Percentiles rank a stretch among this genome's conserved stretches.
These are phyloP conservation scores for Rhinolophus sinicus DNA, from an alignment of 2,113 vertebrate genomes.

Conservation along the genomic window DNA sequence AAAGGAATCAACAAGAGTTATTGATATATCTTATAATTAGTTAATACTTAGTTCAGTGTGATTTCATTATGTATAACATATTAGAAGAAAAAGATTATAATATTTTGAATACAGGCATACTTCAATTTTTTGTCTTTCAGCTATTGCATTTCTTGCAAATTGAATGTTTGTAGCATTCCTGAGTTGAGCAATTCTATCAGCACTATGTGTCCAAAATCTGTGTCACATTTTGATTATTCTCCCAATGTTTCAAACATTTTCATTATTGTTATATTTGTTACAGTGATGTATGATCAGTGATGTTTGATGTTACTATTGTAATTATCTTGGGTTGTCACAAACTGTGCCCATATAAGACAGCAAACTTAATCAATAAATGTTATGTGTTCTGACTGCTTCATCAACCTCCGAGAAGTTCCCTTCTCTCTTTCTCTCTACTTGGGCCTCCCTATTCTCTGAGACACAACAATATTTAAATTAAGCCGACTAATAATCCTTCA, in stretches of 20 bases:
- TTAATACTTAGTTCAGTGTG: not conserved
- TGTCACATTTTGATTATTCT: not conserved
- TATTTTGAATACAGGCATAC: not conserved
- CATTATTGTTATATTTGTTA: not conserved
- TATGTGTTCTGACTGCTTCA: not conserved
- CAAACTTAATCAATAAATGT: not conserved
- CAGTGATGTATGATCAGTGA: not conserved
- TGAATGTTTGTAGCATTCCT: not conserved
- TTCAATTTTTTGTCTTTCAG: not conserved
- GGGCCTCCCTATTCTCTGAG: not conserved
- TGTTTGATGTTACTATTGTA: not conserved
- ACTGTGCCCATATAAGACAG: not conserved
- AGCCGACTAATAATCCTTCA: not conserved
- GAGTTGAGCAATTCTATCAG: not conserved
- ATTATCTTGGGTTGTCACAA: not conserved
- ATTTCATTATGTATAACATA: not conserved
- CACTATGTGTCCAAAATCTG: not conserved
- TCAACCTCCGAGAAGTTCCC: not conserved
- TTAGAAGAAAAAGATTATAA: not conserved
- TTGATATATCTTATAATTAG: not conserved
- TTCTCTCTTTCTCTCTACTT: not conserved
- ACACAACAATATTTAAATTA: not conserved
- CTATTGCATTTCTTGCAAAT: not conserved
- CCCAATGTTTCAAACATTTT: not conserved
- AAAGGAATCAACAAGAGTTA: not conserved